Base-by-base conservation (phyloP, 1,140 invertebrate genomes). In the Drosophila kurseongensis region DNA sequence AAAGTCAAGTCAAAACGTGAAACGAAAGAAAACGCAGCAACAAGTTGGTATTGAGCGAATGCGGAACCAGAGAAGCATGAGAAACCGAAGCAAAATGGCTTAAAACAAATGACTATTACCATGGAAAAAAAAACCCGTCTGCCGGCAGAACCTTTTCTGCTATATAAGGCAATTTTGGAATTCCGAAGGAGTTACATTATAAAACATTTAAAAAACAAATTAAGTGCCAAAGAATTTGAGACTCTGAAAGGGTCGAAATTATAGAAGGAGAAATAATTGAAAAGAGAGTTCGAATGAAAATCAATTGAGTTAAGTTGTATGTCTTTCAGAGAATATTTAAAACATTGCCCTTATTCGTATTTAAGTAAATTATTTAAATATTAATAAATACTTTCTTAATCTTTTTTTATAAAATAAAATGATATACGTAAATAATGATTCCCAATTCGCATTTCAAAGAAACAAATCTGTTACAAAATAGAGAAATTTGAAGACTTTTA, bases 1-100 rank as follows among this genome's bases (percentile, higher is more conserved):
- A 69, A 48, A 47, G 45, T 62, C 13, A 14, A 29, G 44, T 74
- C 18, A 59, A 41, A 67, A 44, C 57, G 42, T 42, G 32, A 72
- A 58, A 52, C 45, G 71, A 75, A 56, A 80, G 54, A 62, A 63
- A 63, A 59, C 27, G 27, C 55, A 75, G 48, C 61, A 75, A 80
- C 78, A 80, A 75, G 71, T 80, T 71, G 78, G 45, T 54, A 40
- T 44, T 9, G 12, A 18, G 47, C 65, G 61, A 68, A 66, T 38
- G 47, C 65, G 65, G 65, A 68, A 68, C 65, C 61, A 45, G 65
- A 80, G 47, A 58, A 38, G 23, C 41, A 56, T 67, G 36, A 52
- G 59, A 66, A 66, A 48, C 16, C 8, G n/a, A 32, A 27, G 12
- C 18, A 14, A 58, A 58, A 75, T 32, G 40, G 48, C 7, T 29